These are phyloP conservation scores for Muscicapa striata DNA, from an alignment of 2,797 vertebrate species.

Conservation along the genomic window DNA sequence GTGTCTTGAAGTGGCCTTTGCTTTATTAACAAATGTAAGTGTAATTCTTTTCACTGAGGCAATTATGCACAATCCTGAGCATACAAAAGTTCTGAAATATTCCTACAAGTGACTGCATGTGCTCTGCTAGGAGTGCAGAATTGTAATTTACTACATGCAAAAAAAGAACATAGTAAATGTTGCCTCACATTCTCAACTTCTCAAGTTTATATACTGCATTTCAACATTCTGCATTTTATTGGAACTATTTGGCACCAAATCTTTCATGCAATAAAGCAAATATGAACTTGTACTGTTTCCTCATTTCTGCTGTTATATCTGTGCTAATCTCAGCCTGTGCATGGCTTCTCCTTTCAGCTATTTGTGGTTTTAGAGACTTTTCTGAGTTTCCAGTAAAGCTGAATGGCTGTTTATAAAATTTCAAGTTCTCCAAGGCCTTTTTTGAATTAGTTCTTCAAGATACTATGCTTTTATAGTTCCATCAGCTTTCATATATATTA, in stretches of 20 bases:
- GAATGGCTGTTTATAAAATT: neutral
- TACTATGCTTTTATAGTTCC: neutral
- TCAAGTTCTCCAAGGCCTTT: neutral
- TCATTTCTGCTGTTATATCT: neutral
- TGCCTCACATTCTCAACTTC: neutral
- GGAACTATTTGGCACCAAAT: neutral
- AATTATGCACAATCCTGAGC: neutral
- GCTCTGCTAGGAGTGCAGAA: neutral
- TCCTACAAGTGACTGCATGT: neutral
- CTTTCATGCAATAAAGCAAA: neutral
- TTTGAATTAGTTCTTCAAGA: neutral
- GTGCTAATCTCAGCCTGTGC: neutral
- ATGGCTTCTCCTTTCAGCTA: neutral
- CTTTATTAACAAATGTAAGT: neutral
- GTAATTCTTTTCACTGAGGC: neutral
- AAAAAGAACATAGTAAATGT: neutral
- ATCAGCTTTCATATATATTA: neutral
- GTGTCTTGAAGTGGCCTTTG: neutral
- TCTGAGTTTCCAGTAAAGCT: neutral
- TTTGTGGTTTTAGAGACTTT: neutral
- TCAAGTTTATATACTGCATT: neutral
- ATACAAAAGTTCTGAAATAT: neutral
- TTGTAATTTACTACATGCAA: neutral
- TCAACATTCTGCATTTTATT: constrained; percentile 32
- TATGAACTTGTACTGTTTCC: neutral